Evolutionary conservation across 2,113 vertebrate species (phyloP).

Genomic region (Podarcis raffonei): DNA sequence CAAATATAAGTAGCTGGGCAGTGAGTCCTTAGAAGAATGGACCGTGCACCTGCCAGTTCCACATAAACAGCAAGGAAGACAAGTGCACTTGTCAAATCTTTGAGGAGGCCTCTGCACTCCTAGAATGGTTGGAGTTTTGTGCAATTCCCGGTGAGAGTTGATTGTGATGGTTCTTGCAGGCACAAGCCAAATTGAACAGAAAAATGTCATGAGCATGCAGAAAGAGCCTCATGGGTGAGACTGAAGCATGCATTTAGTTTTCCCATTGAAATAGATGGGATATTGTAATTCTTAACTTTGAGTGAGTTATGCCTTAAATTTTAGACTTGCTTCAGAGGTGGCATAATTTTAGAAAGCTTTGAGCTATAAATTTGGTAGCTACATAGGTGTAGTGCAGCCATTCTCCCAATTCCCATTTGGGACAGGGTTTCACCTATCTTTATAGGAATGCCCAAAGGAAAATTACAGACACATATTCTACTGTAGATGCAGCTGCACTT

Average conservation of each 20-base stretch:
- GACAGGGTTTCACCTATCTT: no score
- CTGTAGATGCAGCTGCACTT: background rate
- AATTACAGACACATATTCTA: background rate
- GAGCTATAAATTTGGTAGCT: no score
- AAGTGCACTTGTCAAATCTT: background rate
- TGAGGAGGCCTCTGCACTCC: background rate
- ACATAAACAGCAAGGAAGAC: background rate
- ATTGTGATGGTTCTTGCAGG: background rate
- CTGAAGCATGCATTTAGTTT: background rate
- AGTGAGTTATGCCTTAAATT: background rate
- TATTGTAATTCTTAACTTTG: background rate
- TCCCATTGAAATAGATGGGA: background rate
- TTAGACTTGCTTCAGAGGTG: no score
- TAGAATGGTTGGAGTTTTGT: background rate
- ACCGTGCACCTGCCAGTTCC: background rate
- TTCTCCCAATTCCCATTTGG: no score
- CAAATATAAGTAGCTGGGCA: background rate
- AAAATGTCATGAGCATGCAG: background rate
- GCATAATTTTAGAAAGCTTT: no score
- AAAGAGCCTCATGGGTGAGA: background rate
- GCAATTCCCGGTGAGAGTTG: background rate
- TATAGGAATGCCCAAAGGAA: no score
- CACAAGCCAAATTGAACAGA: background rate
- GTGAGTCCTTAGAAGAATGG: background rate
- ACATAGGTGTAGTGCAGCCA: no score